Conservation (phyloP, 2,888 invertebrate genomes). For the Boloria euphrosyne region DNA sequence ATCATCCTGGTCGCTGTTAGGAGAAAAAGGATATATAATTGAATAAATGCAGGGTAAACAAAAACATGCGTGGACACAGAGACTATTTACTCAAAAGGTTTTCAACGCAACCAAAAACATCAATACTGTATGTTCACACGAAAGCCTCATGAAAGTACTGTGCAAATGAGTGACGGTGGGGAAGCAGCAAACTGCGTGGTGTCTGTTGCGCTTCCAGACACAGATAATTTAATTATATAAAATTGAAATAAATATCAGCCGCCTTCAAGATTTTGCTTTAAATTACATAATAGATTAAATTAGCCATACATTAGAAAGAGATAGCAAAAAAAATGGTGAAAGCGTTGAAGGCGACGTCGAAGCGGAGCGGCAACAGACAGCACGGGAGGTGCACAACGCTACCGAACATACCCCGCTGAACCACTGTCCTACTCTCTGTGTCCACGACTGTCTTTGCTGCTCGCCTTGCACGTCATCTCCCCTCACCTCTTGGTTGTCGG, state of each 20-base stretch:
- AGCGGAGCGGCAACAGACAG: constrained; percentile 65
- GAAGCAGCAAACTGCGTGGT: constrained; percentile 62
- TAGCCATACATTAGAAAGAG: not conserved
- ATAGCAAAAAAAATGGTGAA: not conserved
- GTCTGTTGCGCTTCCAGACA: constrained; percentile 61
- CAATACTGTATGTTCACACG: constrained; percentile 51
- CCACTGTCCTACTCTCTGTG: constrained; percentile 87
- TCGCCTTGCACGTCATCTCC: constrained; percentile 71
- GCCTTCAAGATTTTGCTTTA: not conserved
- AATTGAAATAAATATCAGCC: not conserved
- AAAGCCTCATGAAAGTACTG: constrained; percentile 59
- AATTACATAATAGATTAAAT: not conserved
- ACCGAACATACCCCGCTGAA: constrained; percentile 86
- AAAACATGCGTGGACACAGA: constrained; percentile 82
- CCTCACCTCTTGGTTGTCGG: constrained; percentile 78
- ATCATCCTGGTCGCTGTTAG: constrained; percentile 50
- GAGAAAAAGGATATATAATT: constrained; percentile 50
- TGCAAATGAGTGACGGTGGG: constrained; percentile 78
- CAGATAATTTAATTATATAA: not conserved
- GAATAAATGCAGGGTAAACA: constrained; percentile 52
- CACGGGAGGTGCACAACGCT: constrained; percentile 62
- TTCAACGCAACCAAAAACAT: constrained; percentile 41
- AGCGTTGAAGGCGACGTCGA: not conserved
- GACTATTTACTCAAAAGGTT: constrained; percentile 46
- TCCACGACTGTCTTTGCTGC: constrained; percentile 84